Conservation (phyloP, 2,113 vertebrate species). For the Xiphophorus hellerii region DNA sequence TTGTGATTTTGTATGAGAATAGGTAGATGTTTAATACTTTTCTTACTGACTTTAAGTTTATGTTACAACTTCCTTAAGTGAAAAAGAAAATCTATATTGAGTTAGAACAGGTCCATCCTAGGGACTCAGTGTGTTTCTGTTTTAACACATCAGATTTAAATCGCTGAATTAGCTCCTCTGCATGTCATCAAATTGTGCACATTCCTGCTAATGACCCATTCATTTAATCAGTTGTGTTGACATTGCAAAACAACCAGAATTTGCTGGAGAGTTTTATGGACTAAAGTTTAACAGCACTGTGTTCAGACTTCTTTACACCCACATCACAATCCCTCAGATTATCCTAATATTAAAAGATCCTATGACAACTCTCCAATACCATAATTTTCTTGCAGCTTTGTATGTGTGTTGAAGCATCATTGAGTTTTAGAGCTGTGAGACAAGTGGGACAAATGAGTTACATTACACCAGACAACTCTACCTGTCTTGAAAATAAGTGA, state of each 20-base stretch:
- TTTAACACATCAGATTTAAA: neutral
- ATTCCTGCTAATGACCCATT: neutral
- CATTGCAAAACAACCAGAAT: neutral
- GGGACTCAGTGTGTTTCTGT: neutral
- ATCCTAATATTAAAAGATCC: neutral
- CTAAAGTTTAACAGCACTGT: too few species aligned
- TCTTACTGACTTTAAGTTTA: too few species aligned
- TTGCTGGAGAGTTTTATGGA: neutral
- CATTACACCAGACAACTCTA: slow-evolving; percentile 16
- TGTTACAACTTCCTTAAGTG: too few species aligned
- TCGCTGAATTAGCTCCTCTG: neutral
- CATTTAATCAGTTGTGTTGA: neutral
- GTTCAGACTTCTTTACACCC: neutral
- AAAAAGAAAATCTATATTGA: neutral
- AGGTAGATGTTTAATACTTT: too few species aligned
- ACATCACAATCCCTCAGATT: neutral
- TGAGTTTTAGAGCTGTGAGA: neutral
- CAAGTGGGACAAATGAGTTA: slow-evolving; percentile 13
- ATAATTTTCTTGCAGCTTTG: neutral
- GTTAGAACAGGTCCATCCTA: neutral
- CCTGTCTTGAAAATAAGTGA: slow-evolving; percentile 15
- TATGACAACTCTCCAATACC: neutral
- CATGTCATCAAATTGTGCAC: neutral
- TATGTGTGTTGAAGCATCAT: slow-evolving; percentile 20
- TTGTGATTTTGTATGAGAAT: too few species aligned